A percentile compares a stretch with the other conserved stretches of the same genome.
Evolutionary conservation across 2,113 vertebrate genomes (phyloP).

Genomic region (Ifrita kowaldi): DNA sequence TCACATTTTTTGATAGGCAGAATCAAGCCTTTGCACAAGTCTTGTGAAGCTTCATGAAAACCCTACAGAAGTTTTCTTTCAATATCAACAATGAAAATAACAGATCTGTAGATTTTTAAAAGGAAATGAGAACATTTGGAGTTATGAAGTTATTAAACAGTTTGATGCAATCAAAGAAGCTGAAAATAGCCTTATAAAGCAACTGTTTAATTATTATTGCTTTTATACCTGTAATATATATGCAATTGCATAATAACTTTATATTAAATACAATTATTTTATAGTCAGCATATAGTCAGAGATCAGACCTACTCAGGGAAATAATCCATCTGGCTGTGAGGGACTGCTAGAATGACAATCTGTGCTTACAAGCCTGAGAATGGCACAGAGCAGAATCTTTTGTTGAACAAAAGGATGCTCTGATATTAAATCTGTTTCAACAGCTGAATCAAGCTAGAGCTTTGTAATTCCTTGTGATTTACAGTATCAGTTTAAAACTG

Average conservation of each 20-base stretch:
- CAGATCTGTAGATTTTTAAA: background rate
- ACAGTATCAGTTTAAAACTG: conserved; percentile 57
- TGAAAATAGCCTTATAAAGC: background rate
- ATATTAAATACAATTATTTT: background rate
- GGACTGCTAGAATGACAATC: background rate
- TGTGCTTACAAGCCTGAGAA: background rate
- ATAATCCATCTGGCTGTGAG: background rate
- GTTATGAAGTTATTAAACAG: background rate
- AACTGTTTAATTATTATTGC: background rate
- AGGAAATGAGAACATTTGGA: background rate
- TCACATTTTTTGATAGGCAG: background rate
- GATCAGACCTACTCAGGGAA: background rate
- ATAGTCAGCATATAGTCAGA: background rate
- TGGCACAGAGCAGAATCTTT: conserved; percentile 1
- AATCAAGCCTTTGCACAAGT: background rate
- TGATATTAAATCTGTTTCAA: conserved; percentile 24
- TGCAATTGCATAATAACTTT: background rate
- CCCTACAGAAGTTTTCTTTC: background rate
- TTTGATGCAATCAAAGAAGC: background rate
- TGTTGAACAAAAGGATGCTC: conserved; percentile 14
- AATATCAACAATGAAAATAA: background rate
- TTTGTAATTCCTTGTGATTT: conserved; percentile 55
- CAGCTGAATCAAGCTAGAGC: conserved; percentile 28
- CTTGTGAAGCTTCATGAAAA: background rate
- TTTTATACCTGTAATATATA: background rate